Percentiles rank a stretch among this genome's conserved stretches.
Evolutionary conservation across 2,797 vertebrate genomes (phyloP).

Genomic region (Micropoecilia bifurca): DNA sequence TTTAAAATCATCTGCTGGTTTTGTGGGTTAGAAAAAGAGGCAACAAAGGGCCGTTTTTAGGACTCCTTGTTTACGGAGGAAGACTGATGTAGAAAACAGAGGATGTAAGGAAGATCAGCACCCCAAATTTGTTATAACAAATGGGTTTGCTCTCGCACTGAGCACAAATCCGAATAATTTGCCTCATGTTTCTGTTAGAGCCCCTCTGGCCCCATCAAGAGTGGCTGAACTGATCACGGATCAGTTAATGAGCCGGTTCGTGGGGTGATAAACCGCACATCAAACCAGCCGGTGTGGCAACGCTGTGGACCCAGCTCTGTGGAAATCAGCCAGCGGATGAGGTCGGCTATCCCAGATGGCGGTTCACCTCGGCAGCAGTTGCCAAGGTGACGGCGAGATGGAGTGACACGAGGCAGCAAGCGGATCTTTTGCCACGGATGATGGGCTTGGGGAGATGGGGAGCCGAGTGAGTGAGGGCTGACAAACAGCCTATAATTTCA

Average conservation of each 20-base stretch:
- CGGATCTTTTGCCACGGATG: conserved; percentile 88
- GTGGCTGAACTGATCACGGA: conserved; percentile 3
- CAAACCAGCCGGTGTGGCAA: conserved; percentile 70
- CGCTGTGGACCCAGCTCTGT: conserved; percentile 71
- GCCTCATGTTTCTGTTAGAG: not conserved
- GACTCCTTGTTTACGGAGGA: not conserved
- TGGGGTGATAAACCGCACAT: conserved; percentile 5
- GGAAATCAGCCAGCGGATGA: conserved; percentile 82
- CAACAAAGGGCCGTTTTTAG: not conserved
- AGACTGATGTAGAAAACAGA: not conserved
- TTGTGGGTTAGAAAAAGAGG: not conserved
- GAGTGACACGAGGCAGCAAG: conserved; percentile 78
- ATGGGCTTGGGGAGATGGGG: conserved; percentile 88
- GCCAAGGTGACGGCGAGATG: conserved; percentile 87
- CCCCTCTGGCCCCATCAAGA: not conserved
- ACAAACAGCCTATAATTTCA: conserved; percentile 14
- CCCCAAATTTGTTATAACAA: not conserved
- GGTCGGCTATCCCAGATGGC: conserved; percentile 88
- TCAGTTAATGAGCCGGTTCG: conserved; percentile 1
- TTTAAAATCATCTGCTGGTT: not conserved
- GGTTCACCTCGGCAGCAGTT: conserved; percentile 85
- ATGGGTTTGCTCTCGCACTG: not conserved
- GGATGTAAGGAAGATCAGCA: not conserved
- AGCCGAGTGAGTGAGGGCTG: conserved; percentile 59
- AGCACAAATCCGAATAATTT: not conserved